Evolutionary conservation across 2,113 vertebrate species (phyloP).

Genomic region (Bos taurus): DNA sequence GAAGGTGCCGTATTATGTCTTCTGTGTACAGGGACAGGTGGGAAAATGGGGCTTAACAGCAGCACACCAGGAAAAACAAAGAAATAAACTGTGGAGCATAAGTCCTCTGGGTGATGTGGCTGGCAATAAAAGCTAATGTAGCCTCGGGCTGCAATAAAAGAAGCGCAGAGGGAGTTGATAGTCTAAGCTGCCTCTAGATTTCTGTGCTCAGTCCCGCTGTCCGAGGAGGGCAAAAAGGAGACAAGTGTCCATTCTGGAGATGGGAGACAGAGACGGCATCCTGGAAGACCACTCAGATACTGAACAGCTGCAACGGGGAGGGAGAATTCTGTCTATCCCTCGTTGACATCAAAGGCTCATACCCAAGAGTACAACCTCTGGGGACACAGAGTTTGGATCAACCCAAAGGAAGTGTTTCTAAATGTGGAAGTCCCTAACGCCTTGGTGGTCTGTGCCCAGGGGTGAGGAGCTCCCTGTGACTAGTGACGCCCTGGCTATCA

Average conservation of each 20-base stretch:
- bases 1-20: not conserved
- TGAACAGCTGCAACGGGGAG: not conserved
- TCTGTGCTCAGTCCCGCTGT: not conserved
- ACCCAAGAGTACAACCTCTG: not conserved
- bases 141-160: conserved; percentile 52
- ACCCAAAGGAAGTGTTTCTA: not conserved
- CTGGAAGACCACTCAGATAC: not conserved
- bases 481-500: fast-evolving
- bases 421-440: not conserved
- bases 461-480: not conserved
- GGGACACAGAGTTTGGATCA: not conserved
- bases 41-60: conserved; percentile 18
- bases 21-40: conserved; percentile 7
- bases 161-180: conserved; percentile 14
- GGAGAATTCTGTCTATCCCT: not conserved
- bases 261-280: not conserved
- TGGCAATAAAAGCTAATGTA: conserved; percentile 63
- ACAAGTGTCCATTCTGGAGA: not conserved
- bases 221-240: not conserved
- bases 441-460: not conserved
- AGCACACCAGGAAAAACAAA: conserved; percentile 55
- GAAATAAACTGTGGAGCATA: conserved; percentile 21
- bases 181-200: not conserved
- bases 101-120: conserved; percentile 64
- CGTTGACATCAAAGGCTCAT: not conserved